Percentiles rank a stretch among this genome's conserved stretches.
phyloP scores from a whole-genome alignment of 2,888 invertebrate genomes.

The Prosopocoilus inquinatus region DNA sequence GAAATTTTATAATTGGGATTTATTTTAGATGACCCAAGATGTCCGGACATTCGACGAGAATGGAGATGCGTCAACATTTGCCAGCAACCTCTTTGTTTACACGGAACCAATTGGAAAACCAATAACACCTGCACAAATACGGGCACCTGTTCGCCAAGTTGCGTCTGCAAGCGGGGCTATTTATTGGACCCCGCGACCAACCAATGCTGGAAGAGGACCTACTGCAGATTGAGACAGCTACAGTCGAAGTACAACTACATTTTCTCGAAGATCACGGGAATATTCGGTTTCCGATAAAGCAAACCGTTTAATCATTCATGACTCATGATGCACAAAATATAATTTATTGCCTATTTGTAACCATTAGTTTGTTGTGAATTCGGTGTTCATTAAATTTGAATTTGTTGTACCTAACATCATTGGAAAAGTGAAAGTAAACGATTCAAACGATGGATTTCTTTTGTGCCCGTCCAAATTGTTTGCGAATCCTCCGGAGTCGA shows the following conservation, averaged over 20 bases:
- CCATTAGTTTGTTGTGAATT: background rate
- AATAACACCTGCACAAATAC: constrained; percentile 8
- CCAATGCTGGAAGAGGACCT: constrained; percentile 15
- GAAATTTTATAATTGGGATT: background rate
- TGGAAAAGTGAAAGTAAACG: too few species aligned
- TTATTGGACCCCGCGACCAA: constrained; percentile 13
- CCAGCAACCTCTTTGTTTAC: constrained; percentile 11
- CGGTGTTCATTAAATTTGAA: too few species aligned
- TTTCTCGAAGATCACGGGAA: constrained; percentile 5
- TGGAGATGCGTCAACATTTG: constrained; percentile 12
- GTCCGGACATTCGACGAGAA: background rate
- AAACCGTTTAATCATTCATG: background rate
- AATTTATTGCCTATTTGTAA: background rate
- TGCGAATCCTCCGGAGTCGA: too few species aligned
- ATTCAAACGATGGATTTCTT: too few species aligned
- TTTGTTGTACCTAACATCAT: too few species aligned
- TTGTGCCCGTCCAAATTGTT: too few species aligned
- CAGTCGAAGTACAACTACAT: constrained; percentile 3
- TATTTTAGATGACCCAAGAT: background rate
- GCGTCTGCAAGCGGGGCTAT: constrained; percentile 12
- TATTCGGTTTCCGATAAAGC: constrained; percentile 3
- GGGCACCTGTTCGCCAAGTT: constrained; percentile 7
- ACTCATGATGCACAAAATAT: background rate
- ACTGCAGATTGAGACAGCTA: constrained; percentile 8
- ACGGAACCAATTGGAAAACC: constrained; percentile 7